Conservation (phyloP, 2,888 invertebrate species). For the Drosophila anceps region DNA sequence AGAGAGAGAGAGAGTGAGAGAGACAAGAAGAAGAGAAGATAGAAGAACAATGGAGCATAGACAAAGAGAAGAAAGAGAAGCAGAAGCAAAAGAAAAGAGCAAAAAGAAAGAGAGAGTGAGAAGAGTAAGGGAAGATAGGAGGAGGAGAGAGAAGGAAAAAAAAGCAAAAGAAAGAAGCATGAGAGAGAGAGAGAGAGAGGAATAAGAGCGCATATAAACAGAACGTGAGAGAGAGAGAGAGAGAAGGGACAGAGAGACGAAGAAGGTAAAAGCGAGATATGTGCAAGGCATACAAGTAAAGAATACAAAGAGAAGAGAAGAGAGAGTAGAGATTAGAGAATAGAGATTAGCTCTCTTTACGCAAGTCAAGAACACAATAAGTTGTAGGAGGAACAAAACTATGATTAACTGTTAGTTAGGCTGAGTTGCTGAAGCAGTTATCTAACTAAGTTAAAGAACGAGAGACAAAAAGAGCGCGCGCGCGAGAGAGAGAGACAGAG, state of each 20-base stretch:
- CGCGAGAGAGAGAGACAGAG: neutral
- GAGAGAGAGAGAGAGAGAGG: too few species aligned
- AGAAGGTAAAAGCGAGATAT: neutral
- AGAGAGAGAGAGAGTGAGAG: neutral
- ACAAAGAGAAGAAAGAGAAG: too few species aligned
- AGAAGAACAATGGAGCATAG: too few species aligned
- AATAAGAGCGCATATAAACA: too few species aligned
- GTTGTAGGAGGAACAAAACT: slow-evolving; percentile 65
- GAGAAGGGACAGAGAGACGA: slow-evolving; percentile 1
- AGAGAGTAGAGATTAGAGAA: neutral
- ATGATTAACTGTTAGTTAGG: slow-evolving; percentile 76
- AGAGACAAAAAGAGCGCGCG: neutral
- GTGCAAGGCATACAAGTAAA: neutral
- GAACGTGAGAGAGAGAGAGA: too few species aligned
- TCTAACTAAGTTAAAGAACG: slow-evolving; percentile 38
- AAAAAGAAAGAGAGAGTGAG: neutral
- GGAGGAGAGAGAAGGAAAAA: neutral
- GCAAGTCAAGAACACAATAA: slow-evolving; percentile 30
- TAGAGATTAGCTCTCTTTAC: neutral
- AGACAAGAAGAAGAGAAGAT: slow-evolving; percentile 1
- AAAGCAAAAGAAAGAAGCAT: neutral
- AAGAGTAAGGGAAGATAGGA: neutral
- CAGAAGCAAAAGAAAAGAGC: neutral
- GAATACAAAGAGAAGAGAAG: slow-evolving; percentile 2
- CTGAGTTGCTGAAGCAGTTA: slow-evolving; percentile 59